phyloP scores from a whole-genome alignment of 2,888 invertebrate species.

The Cantharis lateralis region DNA sequence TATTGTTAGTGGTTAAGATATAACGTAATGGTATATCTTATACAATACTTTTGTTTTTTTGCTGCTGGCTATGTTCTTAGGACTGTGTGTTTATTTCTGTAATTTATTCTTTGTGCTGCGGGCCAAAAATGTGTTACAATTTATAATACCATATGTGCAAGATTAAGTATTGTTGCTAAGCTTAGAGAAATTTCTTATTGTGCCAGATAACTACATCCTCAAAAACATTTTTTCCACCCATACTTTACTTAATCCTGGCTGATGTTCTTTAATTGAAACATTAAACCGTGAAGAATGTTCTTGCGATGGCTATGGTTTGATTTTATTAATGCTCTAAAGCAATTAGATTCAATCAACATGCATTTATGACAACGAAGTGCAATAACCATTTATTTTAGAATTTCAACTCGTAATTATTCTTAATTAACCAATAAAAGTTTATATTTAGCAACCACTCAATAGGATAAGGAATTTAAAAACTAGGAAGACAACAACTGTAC shows the following conservation, averaged over 20 bases:
- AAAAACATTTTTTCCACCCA: background rate
- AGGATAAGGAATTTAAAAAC: background rate
- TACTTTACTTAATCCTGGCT: background rate
- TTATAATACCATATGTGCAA: background rate
- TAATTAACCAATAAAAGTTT: slow-evolving; percentile 2
- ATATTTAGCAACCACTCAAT: background rate
- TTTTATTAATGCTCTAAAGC: background rate
- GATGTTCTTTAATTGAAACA: background rate
- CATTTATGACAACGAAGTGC: background rate
- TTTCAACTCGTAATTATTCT: background rate
- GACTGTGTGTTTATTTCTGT: slow-evolving; percentile 20
- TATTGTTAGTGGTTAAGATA: slow-evolving; percentile 27
- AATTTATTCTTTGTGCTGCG: slow-evolving; percentile 14
- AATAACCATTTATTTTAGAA: background rate
- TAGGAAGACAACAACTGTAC: background rate
- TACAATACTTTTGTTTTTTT: slow-evolving; percentile 24
- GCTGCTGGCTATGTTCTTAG: slow-evolving; percentile 27
- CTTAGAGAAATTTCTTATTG: background rate
- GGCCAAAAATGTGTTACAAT: slow-evolving; percentile 28
- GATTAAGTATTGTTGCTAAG: background rate
- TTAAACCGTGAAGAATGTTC: background rate
- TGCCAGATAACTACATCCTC: background rate
- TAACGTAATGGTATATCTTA: slow-evolving; percentile 25
- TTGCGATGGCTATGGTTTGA: background rate
- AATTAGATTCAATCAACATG: background rate